These are phyloP conservation scores for Botia almorhae DNA, from an alignment of 2,797 vertebrate genomes.

Conservation along the genomic window DNA sequence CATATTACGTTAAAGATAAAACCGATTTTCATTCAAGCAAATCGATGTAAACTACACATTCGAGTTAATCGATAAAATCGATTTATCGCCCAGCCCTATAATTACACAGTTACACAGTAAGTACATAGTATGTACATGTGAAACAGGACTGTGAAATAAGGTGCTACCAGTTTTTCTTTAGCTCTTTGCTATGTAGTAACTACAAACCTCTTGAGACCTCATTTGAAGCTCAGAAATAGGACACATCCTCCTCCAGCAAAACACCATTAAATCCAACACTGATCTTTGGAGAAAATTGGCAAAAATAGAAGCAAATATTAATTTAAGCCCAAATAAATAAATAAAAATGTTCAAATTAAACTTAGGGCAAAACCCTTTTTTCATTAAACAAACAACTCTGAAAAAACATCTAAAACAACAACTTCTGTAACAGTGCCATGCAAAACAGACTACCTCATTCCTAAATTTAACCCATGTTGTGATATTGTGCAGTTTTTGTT, in stretches of 20 bases:
- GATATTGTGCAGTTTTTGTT: not conserved
- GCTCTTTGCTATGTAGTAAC: conserved; percentile 80
- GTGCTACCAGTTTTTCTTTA: conserved; percentile 63
- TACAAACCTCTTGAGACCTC: conserved; percentile 74
- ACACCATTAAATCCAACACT: conserved; percentile 62
- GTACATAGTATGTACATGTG: no score
- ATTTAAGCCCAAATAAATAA: not conserved
- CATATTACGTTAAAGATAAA: no score
- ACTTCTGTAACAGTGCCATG: not conserved
- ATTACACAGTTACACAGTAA: no score
- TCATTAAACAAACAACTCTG: no score
- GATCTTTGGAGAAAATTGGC: conserved; percentile 62
- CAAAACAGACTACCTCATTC: not conserved
- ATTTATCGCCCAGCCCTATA: no score
- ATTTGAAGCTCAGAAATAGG: conserved; percentile 80
- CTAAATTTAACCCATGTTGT: not conserved
- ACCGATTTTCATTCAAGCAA: no score
- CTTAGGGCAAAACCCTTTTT: not conserved
- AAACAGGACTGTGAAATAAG: no score
- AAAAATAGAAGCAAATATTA: not conserved
- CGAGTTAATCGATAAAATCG: no score
- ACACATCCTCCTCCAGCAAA: conserved; percentile 72
- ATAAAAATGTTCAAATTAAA: not conserved
- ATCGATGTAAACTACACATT: no score
- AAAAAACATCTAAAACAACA: no score